These are phyloP conservation scores for Axea sp. DNA, from an alignment of 2,888 invertebrate genomes.

Conservation along the genomic window DNA sequence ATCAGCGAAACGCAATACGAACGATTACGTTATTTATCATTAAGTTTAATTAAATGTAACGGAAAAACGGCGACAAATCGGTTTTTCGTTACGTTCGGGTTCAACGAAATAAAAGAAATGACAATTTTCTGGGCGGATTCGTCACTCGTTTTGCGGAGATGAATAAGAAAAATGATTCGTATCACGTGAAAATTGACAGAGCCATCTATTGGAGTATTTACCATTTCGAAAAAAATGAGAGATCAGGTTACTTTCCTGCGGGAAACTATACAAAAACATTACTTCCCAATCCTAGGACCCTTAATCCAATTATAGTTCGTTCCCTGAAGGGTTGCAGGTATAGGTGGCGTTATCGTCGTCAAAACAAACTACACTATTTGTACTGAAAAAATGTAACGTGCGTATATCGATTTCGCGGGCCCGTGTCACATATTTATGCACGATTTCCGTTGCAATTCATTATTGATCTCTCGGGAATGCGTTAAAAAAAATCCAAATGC, in stretches of 20 bases:
- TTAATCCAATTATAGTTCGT: conserved; percentile 24
- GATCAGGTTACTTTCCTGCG: conserved; percentile 47
- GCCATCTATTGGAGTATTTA: conserved; percentile 39
- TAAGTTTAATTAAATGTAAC: too few species aligned
- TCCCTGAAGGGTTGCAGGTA: conserved; percentile 10
- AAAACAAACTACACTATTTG: conserved; percentile 10
- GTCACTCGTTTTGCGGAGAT: too few species aligned
- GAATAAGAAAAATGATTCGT: too few species aligned
- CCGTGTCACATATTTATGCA: conserved; percentile 16
- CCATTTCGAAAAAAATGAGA: conserved; percentile 49
- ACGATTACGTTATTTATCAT: too few species aligned
- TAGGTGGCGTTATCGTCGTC: conserved; percentile 3
- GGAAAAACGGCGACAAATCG: too few species aligned
- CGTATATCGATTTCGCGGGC: background rate
- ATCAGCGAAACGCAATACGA: too few species aligned
- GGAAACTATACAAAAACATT: conserved; percentile 44
- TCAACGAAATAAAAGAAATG: too few species aligned
- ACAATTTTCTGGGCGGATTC: too few species aligned
- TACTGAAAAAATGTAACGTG: background rate
- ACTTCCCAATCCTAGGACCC: conserved; percentile 15
- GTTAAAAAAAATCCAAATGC: background rate
- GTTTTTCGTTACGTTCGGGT: too few species aligned
- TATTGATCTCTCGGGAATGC: too few species aligned
- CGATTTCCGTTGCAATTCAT: background rate
- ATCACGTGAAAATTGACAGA: conserved; percentile 25